Conservation (phyloP, 2,888 invertebrate species). For the Drosophila stalkeri region DNA sequence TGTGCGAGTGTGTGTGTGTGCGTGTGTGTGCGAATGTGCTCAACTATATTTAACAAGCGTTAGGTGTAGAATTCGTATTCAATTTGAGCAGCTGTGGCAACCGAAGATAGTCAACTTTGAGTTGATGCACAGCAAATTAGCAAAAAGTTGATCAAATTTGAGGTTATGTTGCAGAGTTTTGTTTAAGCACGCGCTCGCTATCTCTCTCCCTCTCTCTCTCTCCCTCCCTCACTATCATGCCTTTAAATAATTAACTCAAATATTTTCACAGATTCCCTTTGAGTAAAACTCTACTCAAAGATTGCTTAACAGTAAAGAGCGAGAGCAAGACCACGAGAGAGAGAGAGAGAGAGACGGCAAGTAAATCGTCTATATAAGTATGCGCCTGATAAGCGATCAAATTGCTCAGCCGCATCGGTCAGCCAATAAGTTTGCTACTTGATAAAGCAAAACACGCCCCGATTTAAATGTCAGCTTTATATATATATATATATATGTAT, state of each 20-base stretch:
- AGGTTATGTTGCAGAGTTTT: constrained; percentile 5
- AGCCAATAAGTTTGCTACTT: constrained; percentile 36
- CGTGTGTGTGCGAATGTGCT: constrained; percentile 6
- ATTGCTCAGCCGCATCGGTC: background rate
- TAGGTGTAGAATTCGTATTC: constrained; percentile 16
- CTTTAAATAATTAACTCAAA: background rate
- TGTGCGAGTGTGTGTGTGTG: background rate
- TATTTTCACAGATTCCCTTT: background rate
- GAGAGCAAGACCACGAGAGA: background rate
- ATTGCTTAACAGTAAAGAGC: background rate
- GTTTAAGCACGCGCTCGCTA: background rate
- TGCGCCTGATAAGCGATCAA: constrained; percentile 27
- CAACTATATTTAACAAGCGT: constrained; percentile 27
- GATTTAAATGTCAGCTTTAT: constrained; percentile 46
- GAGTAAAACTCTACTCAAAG: background rate
- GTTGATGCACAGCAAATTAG: constrained; percentile 5
- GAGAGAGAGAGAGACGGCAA: background rate
- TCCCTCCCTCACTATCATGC: background rate
- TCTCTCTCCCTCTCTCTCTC: background rate
- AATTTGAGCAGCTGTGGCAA: background rate
- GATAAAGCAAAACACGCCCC: constrained; percentile 46
- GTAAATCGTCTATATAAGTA: constrained; percentile 28
- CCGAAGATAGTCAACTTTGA: constrained; percentile 5
- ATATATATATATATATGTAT: background rate
- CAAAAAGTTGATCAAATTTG: constrained; percentile 12